phyloP scores from a whole-genome alignment of 23 tunicate genomes.

The Oikopleura dioica region DNA sequence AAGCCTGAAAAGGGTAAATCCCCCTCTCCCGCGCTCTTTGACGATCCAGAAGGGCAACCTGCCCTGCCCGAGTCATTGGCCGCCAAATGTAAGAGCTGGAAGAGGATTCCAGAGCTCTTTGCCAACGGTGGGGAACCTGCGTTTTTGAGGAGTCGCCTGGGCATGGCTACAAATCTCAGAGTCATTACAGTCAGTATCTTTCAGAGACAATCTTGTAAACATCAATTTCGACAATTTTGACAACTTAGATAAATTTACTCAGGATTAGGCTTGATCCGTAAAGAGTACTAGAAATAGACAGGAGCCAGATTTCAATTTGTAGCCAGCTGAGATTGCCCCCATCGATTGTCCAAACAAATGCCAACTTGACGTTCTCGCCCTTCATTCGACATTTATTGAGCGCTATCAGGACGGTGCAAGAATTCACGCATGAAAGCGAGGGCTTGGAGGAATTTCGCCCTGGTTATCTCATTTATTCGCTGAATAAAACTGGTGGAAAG shows the following conservation, averaged over 20 bases:
- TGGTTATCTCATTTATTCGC: background rate
- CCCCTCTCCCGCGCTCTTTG: background rate
- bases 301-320: too few species aligned
- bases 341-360: background rate
- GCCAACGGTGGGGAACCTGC: background rate
- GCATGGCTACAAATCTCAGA: too few species aligned
- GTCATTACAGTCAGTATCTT: too few species aligned
- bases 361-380: background rate
- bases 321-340: too few species aligned
- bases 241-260: too few species aligned
- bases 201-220: too few species aligned
- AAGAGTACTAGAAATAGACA: too few species aligned
- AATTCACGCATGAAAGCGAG: too few species aligned
- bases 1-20: conserved; percentile 7
- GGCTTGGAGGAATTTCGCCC: background rate
- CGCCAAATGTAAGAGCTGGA: background rate
- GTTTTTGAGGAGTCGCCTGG: background rate
- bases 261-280: too few species aligned
- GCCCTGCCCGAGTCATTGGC: background rate
- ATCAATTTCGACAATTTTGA: too few species aligned
- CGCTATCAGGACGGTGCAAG: background rate
- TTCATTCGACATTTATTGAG: background rate
- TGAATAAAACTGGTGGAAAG: conserved; percentile 10
- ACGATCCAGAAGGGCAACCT: conserved; percentile 5
- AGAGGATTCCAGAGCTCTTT: background rate